Evolutionary conservation across 2,797 vertebrate species (phyloP).

Genomic region (Poecilia velifera): DNA sequence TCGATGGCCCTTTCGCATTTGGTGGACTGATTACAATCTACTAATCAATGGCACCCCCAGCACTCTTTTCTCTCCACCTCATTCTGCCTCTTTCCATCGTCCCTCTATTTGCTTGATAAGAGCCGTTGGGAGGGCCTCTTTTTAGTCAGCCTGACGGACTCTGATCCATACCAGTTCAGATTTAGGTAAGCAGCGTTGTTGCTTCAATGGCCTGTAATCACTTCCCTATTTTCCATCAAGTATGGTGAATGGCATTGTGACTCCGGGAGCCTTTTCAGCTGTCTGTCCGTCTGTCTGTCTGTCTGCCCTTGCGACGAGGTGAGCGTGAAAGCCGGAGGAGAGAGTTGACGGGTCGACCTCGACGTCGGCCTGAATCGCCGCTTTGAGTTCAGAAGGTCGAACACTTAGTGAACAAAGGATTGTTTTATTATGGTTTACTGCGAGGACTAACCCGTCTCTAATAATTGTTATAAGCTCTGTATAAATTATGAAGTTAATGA

Average conservation of each 20-base stretch:
- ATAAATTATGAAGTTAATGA: background rate
- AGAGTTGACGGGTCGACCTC: slow-evolving; percentile 61
- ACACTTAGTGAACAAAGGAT: slow-evolving; percentile 3
- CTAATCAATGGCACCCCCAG: slow-evolving; percentile 91
- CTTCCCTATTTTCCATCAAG: slow-evolving; percentile 74
- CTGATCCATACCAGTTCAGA: slow-evolving; percentile 59
- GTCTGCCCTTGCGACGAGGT: slow-evolving; percentile 50
- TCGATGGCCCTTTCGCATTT: slow-evolving; percentile 82
- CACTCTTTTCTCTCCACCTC: slow-evolving; percentile 79
- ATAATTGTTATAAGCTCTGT: background rate
- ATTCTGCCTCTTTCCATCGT: slow-evolving; percentile 54
- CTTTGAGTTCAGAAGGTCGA: slow-evolving; percentile 36
- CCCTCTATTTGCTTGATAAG: slow-evolving; percentile 79
- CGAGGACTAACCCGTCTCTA: background rate
- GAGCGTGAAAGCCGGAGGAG: slow-evolving; percentile 43
- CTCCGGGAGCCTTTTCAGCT: slow-evolving; percentile 63
- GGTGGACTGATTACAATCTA: slow-evolving; percentile 93
- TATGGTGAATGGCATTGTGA: slow-evolving; percentile 66
- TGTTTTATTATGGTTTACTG: background rate
- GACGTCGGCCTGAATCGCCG: slow-evolving; percentile 40
- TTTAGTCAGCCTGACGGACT: slow-evolving; percentile 68
- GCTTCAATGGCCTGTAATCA: slow-evolving; percentile 74
- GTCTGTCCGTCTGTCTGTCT: slow-evolving; percentile 51
- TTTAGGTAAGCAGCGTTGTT: slow-evolving; percentile 64
- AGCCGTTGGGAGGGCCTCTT: slow-evolving; percentile 56